phyloP scores from a whole-genome alignment of 1,140 invertebrate genomes.

The Megalopta genalis region DNA sequence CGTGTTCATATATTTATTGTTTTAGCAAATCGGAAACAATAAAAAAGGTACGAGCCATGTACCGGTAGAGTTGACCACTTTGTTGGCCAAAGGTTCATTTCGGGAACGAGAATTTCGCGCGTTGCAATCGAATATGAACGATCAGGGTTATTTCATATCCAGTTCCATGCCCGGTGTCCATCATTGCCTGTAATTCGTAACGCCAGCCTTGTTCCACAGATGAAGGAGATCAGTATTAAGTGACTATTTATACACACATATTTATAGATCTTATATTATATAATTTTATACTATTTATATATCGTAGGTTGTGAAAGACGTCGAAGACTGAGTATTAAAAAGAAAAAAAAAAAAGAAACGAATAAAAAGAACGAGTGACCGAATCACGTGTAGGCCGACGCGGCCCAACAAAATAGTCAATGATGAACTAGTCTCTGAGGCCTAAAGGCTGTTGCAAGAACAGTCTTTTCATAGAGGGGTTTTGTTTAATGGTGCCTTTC shows the following conservation, averaged over 20 bases:
- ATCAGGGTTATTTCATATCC: background rate
- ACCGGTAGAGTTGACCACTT: no score
- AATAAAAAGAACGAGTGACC: conserved; percentile 42
- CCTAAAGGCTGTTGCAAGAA: conserved; percentile 67
- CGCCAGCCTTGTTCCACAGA: conserved; percentile 22
- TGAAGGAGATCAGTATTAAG: conserved; percentile 46
- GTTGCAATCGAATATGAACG: background rate
- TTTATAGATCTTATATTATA: conserved; percentile 48
- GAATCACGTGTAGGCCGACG: conserved; percentile 64
- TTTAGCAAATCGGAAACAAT: no score
- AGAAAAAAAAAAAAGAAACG: conserved; percentile 29
- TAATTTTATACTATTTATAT: conserved; percentile 46
- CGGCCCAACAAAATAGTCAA: conserved; percentile 75
- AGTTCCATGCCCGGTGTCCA: conserved; percentile 36
- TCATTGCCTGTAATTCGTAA: conserved; percentile 3
- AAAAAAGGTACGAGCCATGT: no score
- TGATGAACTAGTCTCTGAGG: conserved; percentile 78
- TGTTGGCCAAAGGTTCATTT: background rate
- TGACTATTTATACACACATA: conserved; percentile 51
- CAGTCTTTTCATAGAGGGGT: conserved; percentile 45
- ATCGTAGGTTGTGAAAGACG: conserved; percentile 70
- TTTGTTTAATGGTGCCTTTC: conserved; percentile 75
- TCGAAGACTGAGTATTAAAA: conserved; percentile 74
- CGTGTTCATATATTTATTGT: no score
- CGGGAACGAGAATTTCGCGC: background rate